phyloP scores from a whole-genome alignment of 2,888 invertebrate genomes.

The Sussaba pulchella region DNA sequence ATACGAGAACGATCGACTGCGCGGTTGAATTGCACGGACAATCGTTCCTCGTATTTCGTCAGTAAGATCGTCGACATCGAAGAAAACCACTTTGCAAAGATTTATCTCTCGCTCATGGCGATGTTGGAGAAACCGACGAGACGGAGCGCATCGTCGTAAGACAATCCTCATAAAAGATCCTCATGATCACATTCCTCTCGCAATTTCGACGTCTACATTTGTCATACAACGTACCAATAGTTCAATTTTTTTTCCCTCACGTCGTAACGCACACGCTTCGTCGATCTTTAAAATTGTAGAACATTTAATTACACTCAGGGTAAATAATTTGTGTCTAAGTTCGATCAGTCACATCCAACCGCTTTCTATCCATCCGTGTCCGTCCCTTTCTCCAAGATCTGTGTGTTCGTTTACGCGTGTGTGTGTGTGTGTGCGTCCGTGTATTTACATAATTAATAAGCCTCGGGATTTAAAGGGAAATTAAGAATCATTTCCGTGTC shows the following conservation, averaged over 20 bases:
- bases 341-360: conserved; percentile 11
- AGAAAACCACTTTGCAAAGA: no score
- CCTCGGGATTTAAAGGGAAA: not conserved
- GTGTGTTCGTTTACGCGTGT: not conserved
- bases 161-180: no score
- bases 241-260: not conserved
- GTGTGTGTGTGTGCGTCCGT: not conserved
- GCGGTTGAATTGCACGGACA: no score
- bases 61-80: no score
- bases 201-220: conserved; percentile 10
- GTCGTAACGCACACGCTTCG: not conserved
- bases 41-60: no score
- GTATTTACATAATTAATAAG: not conserved
- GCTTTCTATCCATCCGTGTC: conserved; percentile 32
- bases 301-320: conserved; percentile 14
- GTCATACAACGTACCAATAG: not conserved
- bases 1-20: no score
- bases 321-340: conserved; percentile 19
- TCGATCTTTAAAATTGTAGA: conserved; percentile 7
- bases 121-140: no score
- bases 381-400: no score
- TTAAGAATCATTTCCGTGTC: no score
- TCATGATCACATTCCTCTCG: not conserved
- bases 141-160: no score
- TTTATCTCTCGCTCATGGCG: no score